Conservation (phyloP, 1,140 invertebrate genomes). For the Scylla paramamosain region DNA sequence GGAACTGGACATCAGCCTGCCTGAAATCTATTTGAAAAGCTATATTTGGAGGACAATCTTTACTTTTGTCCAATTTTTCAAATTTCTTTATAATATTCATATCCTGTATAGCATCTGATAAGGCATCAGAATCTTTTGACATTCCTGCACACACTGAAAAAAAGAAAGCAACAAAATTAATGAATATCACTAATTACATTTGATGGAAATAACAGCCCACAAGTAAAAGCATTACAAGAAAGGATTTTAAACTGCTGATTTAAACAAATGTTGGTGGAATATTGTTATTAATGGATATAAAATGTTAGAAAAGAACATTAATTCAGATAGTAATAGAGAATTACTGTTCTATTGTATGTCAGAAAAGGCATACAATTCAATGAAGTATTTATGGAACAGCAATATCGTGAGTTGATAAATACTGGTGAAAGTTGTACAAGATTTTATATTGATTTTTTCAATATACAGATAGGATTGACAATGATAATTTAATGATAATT, state of each 20-base stretch:
- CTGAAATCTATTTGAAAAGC: neutral
- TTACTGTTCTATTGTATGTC: constrained; percentile 37
- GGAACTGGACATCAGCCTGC: neutral
- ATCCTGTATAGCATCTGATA: constrained; percentile 15
- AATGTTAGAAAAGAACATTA: constrained; percentile 40
- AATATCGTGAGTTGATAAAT: constrained; percentile 41
- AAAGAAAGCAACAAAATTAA: neutral
- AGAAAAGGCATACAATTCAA: neutral
- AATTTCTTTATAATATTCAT: neutral
- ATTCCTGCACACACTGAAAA: constrained; percentile 38
- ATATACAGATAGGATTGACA: constrained; percentile 17
- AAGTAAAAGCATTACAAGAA: no score
- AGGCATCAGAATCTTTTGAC: neutral
- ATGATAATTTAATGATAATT: constrained; percentile 27
- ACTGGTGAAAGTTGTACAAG: neutral
- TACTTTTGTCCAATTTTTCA: neutral
- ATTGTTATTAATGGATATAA: neutral
- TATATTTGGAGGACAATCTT: neutral
- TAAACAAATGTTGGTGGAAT: no score
- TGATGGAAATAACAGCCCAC: no score
- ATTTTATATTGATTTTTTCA: constrained; percentile 30
- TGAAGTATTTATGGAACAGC: constrained; percentile 43
- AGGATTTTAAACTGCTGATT: no score
- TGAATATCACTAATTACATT: neutral
- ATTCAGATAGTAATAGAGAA: neutral